phyloP scores from a whole-genome alignment of 2,888 invertebrate genomes.

The Rhingia rostrata region DNA sequence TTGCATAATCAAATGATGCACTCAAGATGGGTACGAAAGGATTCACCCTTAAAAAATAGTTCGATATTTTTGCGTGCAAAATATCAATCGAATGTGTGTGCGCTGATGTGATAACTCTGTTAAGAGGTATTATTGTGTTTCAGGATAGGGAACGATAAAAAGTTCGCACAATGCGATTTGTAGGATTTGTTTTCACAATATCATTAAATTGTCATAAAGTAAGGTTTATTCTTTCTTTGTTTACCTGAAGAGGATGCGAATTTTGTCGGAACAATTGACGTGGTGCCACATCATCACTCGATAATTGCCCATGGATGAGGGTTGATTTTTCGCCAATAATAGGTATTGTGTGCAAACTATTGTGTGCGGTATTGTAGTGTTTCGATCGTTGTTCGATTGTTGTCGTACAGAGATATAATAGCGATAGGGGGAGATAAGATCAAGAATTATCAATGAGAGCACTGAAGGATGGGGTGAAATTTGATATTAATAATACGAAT shows the following conservation, averaged over 20 bases:
- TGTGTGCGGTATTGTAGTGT: slow-evolving; percentile 41
- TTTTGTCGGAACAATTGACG: slow-evolving; percentile 55
- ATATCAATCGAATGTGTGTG: slow-evolving; percentile 34
- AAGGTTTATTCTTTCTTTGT: background rate
- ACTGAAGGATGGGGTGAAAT: slow-evolving; percentile 18
- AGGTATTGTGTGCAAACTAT: slow-evolving; percentile 30
- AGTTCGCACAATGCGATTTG: slow-evolving; percentile 66
- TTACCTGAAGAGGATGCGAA: slow-evolving; percentile 35
- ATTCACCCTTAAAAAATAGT: slow-evolving; percentile 14
- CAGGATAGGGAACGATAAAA: slow-evolving; percentile 17
- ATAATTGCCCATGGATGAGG: slow-evolving; percentile 46
- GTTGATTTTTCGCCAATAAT: slow-evolving; percentile 60
- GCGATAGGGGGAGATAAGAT: slow-evolving; percentile 6
- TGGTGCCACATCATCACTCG: slow-evolving; percentile 66
- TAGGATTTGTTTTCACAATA: slow-evolving; percentile 71
- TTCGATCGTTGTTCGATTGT: slow-evolving; percentile 68
- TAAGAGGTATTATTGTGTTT: slow-evolving; percentile 51
- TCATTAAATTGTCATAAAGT: slow-evolving; percentile 68
- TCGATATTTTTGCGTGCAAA: background rate
- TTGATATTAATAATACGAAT: slow-evolving; percentile 19
- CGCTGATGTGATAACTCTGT: slow-evolving; percentile 48
- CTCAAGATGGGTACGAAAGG: slow-evolving; percentile 3
- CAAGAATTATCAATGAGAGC: slow-evolving; percentile 3
- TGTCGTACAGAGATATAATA: slow-evolving; percentile 35
- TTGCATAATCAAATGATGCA: slow-evolving; percentile 61